These are phyloP conservation scores for Choristoneura fumiferana DNA, from an alignment of 1,140 invertebrate species.

Conservation along the genomic window DNA sequence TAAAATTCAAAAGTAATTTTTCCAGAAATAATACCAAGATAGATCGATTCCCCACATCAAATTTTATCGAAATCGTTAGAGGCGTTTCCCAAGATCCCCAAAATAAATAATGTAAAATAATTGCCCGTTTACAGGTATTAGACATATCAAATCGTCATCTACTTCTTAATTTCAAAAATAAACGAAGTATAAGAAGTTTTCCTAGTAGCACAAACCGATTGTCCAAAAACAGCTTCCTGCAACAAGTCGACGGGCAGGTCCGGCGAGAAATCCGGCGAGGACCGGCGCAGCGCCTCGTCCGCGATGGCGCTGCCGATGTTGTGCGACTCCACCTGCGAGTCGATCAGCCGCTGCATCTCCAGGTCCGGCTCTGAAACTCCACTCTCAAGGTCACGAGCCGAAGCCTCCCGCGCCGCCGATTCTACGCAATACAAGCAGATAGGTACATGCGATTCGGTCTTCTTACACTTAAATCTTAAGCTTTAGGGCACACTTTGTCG, in stretches of 20 bases:
- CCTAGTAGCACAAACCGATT: too few relatives aligned
- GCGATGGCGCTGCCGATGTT: slow-evolving; percentile 90
- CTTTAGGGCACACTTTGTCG: too few relatives aligned
- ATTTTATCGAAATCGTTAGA: too few relatives aligned
- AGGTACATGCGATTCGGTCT: slow-evolving; percentile 3
- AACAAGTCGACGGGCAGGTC: slow-evolving; percentile 54
- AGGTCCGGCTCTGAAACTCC: slow-evolving; percentile 65
- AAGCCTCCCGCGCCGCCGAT: slow-evolving; percentile 2
- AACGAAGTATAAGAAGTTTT: too few relatives aligned
- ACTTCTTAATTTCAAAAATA: too few relatives aligned
- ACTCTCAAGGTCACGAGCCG: slow-evolving; percentile 13
- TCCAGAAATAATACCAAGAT: too few relatives aligned
- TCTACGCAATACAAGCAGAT: slow-evolving; percentile 15
- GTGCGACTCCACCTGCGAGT: slow-evolving; percentile 86
- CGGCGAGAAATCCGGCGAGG: slow-evolving; percentile 67
- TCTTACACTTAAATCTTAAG: background rate
- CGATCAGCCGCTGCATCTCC: slow-evolving; percentile 85
- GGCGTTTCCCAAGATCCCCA: too few relatives aligned
- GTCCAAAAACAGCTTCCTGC: slow-evolving; percentile 46
- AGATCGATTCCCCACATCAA: too few relatives aligned
- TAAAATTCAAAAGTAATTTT: too few relatives aligned
- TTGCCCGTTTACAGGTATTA: too few relatives aligned
- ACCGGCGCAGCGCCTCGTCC: slow-evolving; percentile 82
- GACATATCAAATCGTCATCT: too few relatives aligned
- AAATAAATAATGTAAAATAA: too few relatives aligned